These are phyloP conservation scores for Pemphigus obesinymphae DNA, from an alignment of 1,140 invertebrate species.

Conservation along the genomic window DNA sequence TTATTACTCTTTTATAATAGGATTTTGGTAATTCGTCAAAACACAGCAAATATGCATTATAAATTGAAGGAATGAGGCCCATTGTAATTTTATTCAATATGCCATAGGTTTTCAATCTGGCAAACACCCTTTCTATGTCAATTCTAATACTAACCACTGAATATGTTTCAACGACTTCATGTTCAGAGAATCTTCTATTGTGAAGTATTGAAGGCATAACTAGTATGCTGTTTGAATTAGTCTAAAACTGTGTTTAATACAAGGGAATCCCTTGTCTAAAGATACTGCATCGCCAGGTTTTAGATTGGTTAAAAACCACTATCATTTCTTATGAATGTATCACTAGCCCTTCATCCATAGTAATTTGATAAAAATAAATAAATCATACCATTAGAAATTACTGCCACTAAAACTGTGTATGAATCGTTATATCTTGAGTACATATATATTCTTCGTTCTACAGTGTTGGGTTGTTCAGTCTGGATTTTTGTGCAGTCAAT, in stretches of 20 bases:
- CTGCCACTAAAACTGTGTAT: neutral
- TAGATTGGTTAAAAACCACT: neutral
- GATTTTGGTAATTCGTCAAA: neutral
- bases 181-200: too few relatives aligned
- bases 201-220: neutral
- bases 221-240: neutral
- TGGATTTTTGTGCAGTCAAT: neutral
- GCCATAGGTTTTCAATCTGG: too few relatives aligned
- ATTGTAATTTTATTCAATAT: too few relatives aligned
- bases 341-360: neutral
- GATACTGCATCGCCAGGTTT: neutral
- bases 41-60: neutral
- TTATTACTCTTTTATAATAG: neutral
- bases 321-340: neutral
- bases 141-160: too few relatives aligned
- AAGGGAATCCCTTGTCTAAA: neutral
- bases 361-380: neutral
- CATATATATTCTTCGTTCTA: neutral
- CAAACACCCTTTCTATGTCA: too few relatives aligned
- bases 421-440: neutral
- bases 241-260: neutral
- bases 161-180: too few relatives aligned
- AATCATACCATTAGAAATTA: neutral
- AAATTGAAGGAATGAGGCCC: too few relatives aligned
- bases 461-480: neutral